Base-by-base conservation (phyloP, 2,888 invertebrate species). In the Trichopoda pennipes region DNA sequence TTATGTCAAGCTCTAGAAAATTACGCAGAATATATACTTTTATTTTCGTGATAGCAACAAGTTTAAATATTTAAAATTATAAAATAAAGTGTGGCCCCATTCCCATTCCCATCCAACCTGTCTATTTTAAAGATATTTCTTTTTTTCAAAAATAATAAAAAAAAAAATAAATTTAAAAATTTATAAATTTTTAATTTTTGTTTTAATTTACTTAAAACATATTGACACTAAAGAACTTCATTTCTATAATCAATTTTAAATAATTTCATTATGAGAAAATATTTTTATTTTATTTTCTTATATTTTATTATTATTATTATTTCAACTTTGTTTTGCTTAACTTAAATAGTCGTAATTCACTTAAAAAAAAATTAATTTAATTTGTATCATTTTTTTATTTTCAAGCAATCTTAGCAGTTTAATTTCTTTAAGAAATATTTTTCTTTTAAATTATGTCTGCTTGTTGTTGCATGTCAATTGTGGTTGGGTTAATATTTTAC, bases 401-500 rank as follows among this genome's bases (percentile, higher is more conserved):
- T 44, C 38, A 16, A 4, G 16, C 3, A 44, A 44, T n/a, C n/a
- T n/a, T n/a, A 14, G 2, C 4, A 44, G 6, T 66, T 60, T 60
- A 51, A 51, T 60, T 68, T 64, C 56, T 60, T 66, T 64, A 23
- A 38, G 44, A 64, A 42, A 32, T n/a, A 60, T 68, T 75, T 68
- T 28, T n/a, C n/a, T 28, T 28, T 60, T 51, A 44, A 68, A 68
- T 75, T 60, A 75, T 75, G 75, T 75, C 68, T 74, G 73, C 73
- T 80, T 80, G 79, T 73, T 69, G 73, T 68, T 80, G 68, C 79
- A 74, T 80, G 79, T 69, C 74, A 80, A 80, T 80, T 80, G 68
- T 80, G 79, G 73, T 32, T 38, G 35, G 68, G 78, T 66, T 61
- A 66, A 61, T 80, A 63, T 77, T 72, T 74, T 69, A 69, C 79